Evolutionary conservation across 2,113 vertebrate species (phyloP), one percentile per base, ranked within the genome.

Genomic region (Podarcis cretensis): DNA sequence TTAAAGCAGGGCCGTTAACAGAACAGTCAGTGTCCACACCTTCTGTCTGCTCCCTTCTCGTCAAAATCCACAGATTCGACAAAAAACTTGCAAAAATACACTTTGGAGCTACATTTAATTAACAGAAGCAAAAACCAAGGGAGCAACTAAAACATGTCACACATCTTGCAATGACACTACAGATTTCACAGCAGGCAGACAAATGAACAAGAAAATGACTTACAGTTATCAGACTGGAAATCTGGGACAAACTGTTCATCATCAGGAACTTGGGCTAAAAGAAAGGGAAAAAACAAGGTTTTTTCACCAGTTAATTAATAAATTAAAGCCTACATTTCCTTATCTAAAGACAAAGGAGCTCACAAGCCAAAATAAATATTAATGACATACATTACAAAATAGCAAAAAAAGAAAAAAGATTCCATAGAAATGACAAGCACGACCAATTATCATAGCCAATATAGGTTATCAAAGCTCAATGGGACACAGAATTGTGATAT

Each of bases 171-270:
- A 63, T 25, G 21, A 23, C 48, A 59, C 40, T 71, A 48, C 35
- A 91, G 0, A 0, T 12, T n/a, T 43, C 1, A 35, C 66, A 74
- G 75, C 75, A 84, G 87, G 86, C 14, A 0, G n/a, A 86, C 68
- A 89, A 75, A 88, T 16, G 23, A 92, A 90, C 87, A 10, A n/a
- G 35, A 1, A 84, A 81, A 92, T 90, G 97, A 99, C 99, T 99
- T 96, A 99, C 99, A 95, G 96, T 98, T 99, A 94, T 99, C 98
- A 4, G 98, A 98, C 97, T 98, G 98, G 96, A 99, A 99, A 97
- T 99, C 99, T 92, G 99, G 99, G 95, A 99, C 99, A 96, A 99
- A 99, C 83, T 99, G 99, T 93, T 99, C 99, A 48, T 99, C 98
- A 89, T 99, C 99, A 0, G 99, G 99, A 93, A 99, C 99, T 97